Base-by-base conservation (phyloP, 2,888 invertebrate genomes). In the Cyclophora albipunctata region DNA sequence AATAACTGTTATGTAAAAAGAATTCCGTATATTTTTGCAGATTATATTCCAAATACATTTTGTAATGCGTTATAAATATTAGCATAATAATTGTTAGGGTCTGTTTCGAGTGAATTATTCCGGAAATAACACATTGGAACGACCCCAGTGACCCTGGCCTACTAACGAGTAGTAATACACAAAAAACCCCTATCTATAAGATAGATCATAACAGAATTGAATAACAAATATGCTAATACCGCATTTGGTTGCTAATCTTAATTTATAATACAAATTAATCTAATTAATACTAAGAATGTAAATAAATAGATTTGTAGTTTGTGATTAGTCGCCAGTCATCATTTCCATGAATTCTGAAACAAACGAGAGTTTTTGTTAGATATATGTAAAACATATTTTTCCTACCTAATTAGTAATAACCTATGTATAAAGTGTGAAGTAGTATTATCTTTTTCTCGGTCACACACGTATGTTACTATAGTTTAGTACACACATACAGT, bases 261-360 rank as follows among this genome's bases (percentile, higher is more conserved):
- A 74, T 71, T 71, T 69, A 72, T 71, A 74, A 62, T 71, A 68
- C 71, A 72, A 68, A 72, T 74, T 79, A 67, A 63, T 75, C 73
- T 82, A 78, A 72, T 74, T 73, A 73, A 77, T 75, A 71, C 69
- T 71, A 75, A 65, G 66, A 62, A 61, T 69, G 68, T 67, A 62
- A 5, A 66, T 63, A 66, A 37, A 37, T 59, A 58, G 53, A 53
- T 52, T 55, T 6, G 34, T 45, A 48, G 47, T 54, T 51, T 51
- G 57, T 57, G 54, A 65, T 92, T 93, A 96, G 84, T 95, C 95
- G 72, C 95, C 96, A 74, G 95, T 95, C 96, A 96, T 96, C 96
- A 96, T 96, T 89, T 96, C 96, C 96, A 96, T 96, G 90, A 96
- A 96, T 90, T 96, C 96, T 96, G 90, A 50, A 90, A 90, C 63